Base-by-base conservation (phyloP, 1,140 invertebrate genomes). In the Solenopsis invicta region DNA sequence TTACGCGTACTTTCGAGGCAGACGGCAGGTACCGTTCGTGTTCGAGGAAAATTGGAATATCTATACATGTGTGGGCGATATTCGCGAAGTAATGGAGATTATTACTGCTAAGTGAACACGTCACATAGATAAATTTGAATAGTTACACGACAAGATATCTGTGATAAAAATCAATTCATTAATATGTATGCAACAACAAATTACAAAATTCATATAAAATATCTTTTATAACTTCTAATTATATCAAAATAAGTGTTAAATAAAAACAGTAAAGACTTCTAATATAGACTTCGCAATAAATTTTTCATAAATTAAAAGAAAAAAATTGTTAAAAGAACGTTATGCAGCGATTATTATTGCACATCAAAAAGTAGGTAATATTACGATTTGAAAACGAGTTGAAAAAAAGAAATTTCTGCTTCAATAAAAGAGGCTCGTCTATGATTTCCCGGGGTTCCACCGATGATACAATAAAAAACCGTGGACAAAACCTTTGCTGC, bases 401-500 rank as follows among this genome's bases (percentile, higher is more conserved):
- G 29, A 34, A 78, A 34, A 67, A 50, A 34, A 69, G 2, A 1
- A 29, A 12, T 37, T 2, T 37, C 12, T 9, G 34, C 16, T 81
- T 67, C 66, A 67, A 41, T 48, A 54, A 85, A 81, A 34, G 56
- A 54, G 56, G 21, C 52, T 78, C 13, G 41, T 4, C 10, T 45
- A 81, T 6, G 41, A 48, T 61, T 81, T 34, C 72, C n/a, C 29
- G 54, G 54, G 24, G 75, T 56, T 81, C 16, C 29, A 41, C 1
- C 34, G 41, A 16, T 86, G 59, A 64, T 18, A 24, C 41, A 24
- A 34, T 29, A 75, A 87, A 93, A 56, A 93, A 93, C 85, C 64
- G 78, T 86, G 88, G 92, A 93, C 93, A 93, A 92, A 92, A 94
- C 64, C 88, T 92, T 92, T 61, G 78, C 93, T 29, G 90, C 88